phyloP scores from a whole-genome alignment of 2,888 invertebrate species.

The Amaurobius ferox region DNA sequence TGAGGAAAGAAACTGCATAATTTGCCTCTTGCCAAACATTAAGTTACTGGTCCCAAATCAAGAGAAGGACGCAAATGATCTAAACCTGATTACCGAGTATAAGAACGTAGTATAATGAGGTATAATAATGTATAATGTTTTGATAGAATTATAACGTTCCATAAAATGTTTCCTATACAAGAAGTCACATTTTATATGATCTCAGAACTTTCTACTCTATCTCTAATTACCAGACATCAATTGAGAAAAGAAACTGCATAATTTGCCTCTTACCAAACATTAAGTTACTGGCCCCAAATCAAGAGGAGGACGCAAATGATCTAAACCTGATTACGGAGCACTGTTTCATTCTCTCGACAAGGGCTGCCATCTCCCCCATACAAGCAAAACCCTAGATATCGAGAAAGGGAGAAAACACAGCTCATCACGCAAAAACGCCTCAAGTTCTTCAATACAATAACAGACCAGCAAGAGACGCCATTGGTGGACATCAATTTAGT shows the following conservation, averaged over 20 bases:
- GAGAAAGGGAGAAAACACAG: background rate
- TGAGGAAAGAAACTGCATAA: no score
- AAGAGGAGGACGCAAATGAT: background rate
- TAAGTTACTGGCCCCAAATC: background rate
- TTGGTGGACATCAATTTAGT: background rate
- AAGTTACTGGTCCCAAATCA: no score
- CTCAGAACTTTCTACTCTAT: no score
- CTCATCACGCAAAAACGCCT: conserved; percentile 5
- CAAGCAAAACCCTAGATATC: background rate
- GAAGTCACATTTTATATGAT: no score
- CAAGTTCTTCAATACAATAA: background rate
- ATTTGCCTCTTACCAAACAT: background rate
- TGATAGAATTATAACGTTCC: no score
- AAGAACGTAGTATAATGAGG: no score
- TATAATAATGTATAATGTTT: no score
- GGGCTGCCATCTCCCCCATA: background rate
- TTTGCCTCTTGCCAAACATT: no score
- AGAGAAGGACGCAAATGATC: no score
- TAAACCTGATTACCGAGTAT: no score
- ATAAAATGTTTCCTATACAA: no score
- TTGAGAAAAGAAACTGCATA: background rate
- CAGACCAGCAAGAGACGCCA: background rate
- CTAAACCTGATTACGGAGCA: background rate
- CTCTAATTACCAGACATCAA: no score
- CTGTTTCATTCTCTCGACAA: background rate